Percentiles rank a stretch among this genome's conserved stretches.
phyloP scores from a whole-genome alignment of 1,140 invertebrate genomes.

The Aphaenogaster floridana region DNA sequence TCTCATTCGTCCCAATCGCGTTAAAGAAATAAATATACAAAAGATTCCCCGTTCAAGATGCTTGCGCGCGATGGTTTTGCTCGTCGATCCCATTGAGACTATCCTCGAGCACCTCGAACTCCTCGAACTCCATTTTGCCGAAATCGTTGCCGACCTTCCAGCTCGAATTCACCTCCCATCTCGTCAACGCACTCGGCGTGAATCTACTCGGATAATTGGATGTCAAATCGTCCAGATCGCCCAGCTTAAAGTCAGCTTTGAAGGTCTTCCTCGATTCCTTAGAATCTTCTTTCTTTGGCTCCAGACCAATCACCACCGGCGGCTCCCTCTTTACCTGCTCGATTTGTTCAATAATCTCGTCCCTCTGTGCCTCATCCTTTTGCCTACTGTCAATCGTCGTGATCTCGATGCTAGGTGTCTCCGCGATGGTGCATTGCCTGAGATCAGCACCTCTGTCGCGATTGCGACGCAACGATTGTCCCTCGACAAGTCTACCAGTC shows the following conservation, averaged over 20 bases:
- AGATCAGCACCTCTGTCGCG: conserved; percentile 69
- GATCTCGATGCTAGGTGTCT: conserved; percentile 84
- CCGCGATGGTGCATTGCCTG: conserved; percentile 81
- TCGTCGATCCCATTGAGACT: conserved; percentile 87
- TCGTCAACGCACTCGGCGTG: conserved; percentile 80
- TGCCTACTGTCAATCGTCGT: conserved; percentile 76
- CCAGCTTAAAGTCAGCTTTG: conserved; percentile 82
- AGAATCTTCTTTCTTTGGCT: conserved; percentile 85
- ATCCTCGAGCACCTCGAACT: conserved; percentile 91
- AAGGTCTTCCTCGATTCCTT: conserved; percentile 79
- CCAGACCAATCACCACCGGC: conserved; percentile 82
- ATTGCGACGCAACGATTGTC: conserved; percentile 65
- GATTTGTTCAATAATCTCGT: conserved; percentile 56
- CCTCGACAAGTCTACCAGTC: conserved; percentile 88
- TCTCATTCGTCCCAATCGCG: not conserved
- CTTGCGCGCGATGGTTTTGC: conserved; percentile 48
- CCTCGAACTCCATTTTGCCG: conserved; percentile 94
- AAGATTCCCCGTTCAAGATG: conserved; percentile 33
- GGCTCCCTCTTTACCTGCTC: conserved; percentile 80
- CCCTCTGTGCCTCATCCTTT: conserved; percentile 56
- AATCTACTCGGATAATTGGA: conserved; percentile 76
- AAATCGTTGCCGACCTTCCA: conserved; percentile 88
- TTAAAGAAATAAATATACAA: conserved; percentile 40
- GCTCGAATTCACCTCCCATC: conserved; percentile 84
- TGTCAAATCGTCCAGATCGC: conserved; percentile 76